Percentiles rank a stretch among this genome's conserved stretches.
Evolutionary conservation across 2,113 vertebrate genomes (phyloP).

Genomic region (Sapajus apella): DNA sequence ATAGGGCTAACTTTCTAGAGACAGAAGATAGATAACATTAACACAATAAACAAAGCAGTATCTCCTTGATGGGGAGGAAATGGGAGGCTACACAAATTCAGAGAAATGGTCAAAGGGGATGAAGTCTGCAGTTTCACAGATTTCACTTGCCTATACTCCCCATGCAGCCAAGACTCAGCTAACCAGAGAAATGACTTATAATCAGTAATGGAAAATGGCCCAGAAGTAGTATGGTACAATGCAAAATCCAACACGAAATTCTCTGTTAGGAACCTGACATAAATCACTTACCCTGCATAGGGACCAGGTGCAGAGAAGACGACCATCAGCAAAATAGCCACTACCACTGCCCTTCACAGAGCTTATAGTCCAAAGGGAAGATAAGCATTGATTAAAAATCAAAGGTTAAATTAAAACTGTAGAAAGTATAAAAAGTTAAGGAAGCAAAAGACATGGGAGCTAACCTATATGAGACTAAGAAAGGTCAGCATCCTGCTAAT

Average conservation of each 20-base stretch:
- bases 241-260: neutral
- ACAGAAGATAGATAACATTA: neutral
- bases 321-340: neutral
- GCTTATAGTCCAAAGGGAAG: neutral
- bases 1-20: neutral
- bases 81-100: neutral
- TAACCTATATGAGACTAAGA: neutral
- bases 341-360: neutral
- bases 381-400: neutral
- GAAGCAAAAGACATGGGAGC: neutral
- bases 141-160: neutral
- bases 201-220: neutral
- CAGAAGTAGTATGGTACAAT: neutral
- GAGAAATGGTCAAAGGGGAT: neutral
- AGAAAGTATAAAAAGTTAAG: neutral
- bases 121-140: neutral
- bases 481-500: neutral
- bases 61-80: neutral
- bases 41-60: neutral
- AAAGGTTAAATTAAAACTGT: slow-evolving; percentile 8
- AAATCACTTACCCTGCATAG: neutral
- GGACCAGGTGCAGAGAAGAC: neutral
- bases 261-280: neutral
- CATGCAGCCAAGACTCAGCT: neutral
- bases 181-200: neutral